A percentile compares a stretch with the other conserved stretches of the same genome.
These are phyloP conservation scores for Ophion costatus DNA, from an alignment of 2,888 invertebrate species.

Conservation along the genomic window DNA sequence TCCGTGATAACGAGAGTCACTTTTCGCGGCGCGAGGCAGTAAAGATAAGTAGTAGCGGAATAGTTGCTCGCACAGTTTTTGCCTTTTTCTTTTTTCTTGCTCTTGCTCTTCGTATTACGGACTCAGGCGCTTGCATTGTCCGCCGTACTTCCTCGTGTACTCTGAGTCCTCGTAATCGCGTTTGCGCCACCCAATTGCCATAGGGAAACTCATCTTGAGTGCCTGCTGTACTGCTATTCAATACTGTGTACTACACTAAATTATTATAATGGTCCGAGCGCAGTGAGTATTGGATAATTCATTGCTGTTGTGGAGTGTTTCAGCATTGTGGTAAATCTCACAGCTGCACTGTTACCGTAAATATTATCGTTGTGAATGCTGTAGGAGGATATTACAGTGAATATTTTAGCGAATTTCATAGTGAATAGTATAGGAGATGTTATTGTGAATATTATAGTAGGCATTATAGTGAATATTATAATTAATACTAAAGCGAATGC, in stretches of 20 bases:
- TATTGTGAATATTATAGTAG: not conserved
- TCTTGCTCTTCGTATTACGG: not conserved
- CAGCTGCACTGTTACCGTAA: not conserved
- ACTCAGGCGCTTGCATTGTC: not conserved
- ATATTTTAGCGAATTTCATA: not conserved
- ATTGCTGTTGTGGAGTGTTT: not conserved
- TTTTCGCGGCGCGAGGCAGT: not conserved
- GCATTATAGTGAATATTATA: not conserved
- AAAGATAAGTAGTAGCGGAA: not conserved
- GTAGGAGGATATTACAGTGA: not conserved
- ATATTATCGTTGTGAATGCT: not conserved
- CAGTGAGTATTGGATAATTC: not conserved
- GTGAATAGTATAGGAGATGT: not conserved
- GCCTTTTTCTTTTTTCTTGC: not conserved
- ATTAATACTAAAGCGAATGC: not conserved
- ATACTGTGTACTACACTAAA: not conserved
- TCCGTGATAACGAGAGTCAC: not conserved
- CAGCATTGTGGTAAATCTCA: not conserved
- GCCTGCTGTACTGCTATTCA: not conserved
- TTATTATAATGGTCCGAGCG: not conserved
- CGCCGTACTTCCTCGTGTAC: not conserved
- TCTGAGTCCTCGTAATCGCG: not conserved
- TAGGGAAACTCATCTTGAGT: not conserved
- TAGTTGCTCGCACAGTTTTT: not conserved
- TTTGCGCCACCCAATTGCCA: not conserved